Conservation (phyloP, 2,797 vertebrate genomes). For the Iguana delicatissima region DNA sequence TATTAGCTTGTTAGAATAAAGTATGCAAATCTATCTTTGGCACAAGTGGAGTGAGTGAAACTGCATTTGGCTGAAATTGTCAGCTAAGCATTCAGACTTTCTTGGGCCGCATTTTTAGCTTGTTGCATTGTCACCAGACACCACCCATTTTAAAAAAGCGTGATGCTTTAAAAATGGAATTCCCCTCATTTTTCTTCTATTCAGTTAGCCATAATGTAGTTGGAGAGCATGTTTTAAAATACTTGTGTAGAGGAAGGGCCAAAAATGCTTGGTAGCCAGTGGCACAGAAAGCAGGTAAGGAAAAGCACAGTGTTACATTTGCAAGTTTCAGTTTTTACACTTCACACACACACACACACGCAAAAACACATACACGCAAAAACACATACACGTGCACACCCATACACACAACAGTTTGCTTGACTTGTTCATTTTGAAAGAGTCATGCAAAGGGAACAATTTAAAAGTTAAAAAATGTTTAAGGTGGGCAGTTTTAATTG, state of each 20-base stretch:
- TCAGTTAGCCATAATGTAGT: slow-evolving; percentile 49
- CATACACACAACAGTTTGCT: slow-evolving; percentile 71
- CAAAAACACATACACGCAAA: slow-evolving; percentile 38
- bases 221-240: slow-evolving; percentile 70
- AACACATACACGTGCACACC: slow-evolving; percentile 52
- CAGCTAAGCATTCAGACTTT: slow-evolving; percentile 54
- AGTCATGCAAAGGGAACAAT: slow-evolving; percentile 73
- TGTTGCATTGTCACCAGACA: slow-evolving; percentile 42
- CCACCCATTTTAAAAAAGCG: slow-evolving; percentile 33
- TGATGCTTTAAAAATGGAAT: slow-evolving; percentile 50
- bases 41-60: slow-evolving; percentile 68
- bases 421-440: slow-evolving; percentile 76
- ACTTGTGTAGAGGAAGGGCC: slow-evolving; percentile 79
- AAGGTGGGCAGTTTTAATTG: slow-evolving; percentile 73
- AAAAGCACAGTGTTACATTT: slow-evolving; percentile 84
- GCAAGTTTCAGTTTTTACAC: slow-evolving; percentile 75
- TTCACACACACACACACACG: slow-evolving; percentile 54
- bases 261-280: slow-evolving; percentile 77
- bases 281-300: slow-evolving; percentile 80
- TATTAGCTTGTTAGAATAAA: slow-evolving; percentile 69
- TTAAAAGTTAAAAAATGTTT: slow-evolving; percentile 61
- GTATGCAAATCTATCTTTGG: slow-evolving; percentile 60
- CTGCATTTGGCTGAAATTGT: slow-evolving; percentile 66
- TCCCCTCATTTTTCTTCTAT: slow-evolving; percentile 32
- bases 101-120: slow-evolving; percentile 47